phyloP scores from a whole-genome alignment of 2,113 vertebrate species.

The Barnardius zonarius region DNA sequence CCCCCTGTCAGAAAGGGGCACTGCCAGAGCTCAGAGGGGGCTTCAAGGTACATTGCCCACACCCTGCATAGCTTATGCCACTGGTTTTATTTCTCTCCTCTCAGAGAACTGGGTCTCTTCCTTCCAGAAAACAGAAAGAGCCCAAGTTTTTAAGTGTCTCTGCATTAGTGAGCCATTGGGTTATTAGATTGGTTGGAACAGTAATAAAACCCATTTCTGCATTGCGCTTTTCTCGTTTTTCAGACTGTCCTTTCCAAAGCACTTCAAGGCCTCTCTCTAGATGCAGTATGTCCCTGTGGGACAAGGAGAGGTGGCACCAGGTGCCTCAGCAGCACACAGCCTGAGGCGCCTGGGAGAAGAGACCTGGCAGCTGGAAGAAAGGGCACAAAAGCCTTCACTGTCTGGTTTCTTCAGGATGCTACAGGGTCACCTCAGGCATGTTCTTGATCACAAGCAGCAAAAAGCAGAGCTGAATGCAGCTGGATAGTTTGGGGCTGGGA shows the following conservation, averaged over 20 bases:
- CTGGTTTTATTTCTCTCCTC: neutral
- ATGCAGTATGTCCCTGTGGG: fast-evolving
- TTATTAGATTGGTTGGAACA: neutral
- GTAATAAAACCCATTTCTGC: neutral
- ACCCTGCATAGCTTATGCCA: neutral
- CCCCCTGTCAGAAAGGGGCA: neutral
- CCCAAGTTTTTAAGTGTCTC: neutral
- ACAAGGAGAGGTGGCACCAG: neutral
- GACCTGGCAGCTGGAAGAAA: neutral
- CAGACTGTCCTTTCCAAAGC: neutral
- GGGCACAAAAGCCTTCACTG: neutral
- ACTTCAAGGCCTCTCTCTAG: neutral
- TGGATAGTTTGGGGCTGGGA: neutral
- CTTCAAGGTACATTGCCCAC: neutral
- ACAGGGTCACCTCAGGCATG: neutral
- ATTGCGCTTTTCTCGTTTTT: neutral
- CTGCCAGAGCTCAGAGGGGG: neutral
- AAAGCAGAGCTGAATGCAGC: neutral
- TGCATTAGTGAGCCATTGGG: neutral
- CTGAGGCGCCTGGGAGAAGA: neutral
- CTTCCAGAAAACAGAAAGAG: neutral
- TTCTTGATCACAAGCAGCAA: neutral
- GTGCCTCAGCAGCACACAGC: neutral
- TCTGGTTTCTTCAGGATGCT: neutral
- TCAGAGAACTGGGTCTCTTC: neutral